phyloP scores from a whole-genome alignment of 2,888 invertebrate species.

The Shargacucullia verbasci region DNA sequence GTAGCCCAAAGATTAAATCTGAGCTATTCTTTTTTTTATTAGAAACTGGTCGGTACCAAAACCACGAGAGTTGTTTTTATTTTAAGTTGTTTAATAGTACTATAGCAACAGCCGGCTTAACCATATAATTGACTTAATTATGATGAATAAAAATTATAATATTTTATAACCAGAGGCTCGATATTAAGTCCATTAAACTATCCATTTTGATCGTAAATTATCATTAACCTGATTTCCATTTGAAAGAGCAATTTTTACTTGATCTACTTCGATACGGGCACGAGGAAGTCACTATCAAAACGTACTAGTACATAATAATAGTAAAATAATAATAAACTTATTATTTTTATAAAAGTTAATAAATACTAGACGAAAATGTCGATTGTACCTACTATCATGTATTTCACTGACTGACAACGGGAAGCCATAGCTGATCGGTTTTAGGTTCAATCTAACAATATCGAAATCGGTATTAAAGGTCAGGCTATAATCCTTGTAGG shows the following conservation, averaged over 20 bases:
- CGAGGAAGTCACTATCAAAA: conserved; percentile 40
- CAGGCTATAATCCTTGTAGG: conserved; percentile 24
- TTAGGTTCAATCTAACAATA: conserved; percentile 10
- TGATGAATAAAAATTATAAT: conserved; percentile 27
- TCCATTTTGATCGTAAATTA: conserved; percentile 34
- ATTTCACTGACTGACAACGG: too few relatives aligned
- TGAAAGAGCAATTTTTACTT: conserved; percentile 41
- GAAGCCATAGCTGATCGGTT: too few relatives aligned
- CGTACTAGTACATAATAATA: conserved; percentile 12
- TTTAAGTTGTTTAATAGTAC: conserved; percentile 1
- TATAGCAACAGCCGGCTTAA: conserved; percentile 11
- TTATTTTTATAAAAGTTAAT: conserved; percentile 24
- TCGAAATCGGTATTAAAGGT: conserved; percentile 27
- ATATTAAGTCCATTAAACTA: conserved; percentile 32
- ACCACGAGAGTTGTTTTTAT: too few relatives aligned
- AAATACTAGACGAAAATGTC: too few relatives aligned
- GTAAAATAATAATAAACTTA: conserved; percentile 26
- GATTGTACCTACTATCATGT: too few relatives aligned
- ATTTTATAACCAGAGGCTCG: conserved; percentile 21
- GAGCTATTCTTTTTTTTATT: too few relatives aligned
- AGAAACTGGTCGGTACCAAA: too few relatives aligned
- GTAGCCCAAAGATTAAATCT: too few relatives aligned
- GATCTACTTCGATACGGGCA: conserved; percentile 42
- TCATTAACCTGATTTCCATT: conserved; percentile 47
- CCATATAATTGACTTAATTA: conserved; percentile 13